These are phyloP conservation scores for Drosophila pseudotalamancana DNA, from an alignment of 2,888 invertebrate genomes.

Conservation along the genomic window DNA sequence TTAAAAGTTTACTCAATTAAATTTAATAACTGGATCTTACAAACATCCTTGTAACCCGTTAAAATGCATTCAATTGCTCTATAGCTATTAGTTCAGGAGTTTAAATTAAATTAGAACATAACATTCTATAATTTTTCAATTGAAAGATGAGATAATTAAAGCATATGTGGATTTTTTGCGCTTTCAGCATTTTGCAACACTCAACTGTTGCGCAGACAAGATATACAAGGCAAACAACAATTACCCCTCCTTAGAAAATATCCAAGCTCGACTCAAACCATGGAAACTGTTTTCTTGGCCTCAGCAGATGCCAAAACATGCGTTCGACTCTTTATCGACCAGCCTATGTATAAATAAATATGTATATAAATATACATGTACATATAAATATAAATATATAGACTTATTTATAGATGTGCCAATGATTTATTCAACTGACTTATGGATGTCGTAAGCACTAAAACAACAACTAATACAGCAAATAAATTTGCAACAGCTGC, in stretches of 20 bases:
- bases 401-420: constrained; percentile 49
- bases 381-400: neutral
- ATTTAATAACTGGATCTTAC: too few species aligned
- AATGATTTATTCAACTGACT: constrained; percentile 72
- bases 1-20: too few species aligned
- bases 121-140: too few species aligned
- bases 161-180: too few species aligned
- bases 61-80: too few species aligned
- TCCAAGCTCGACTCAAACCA: too few species aligned
- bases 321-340: neutral
- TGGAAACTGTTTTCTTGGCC: neutral
- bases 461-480: constrained; percentile 65
- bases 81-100: too few species aligned
- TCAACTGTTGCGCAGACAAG: neutral
- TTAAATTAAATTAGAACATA: too few species aligned
- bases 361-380: neutral
- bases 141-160: too few species aligned
- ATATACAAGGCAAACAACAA: neutral
- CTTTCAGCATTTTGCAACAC: neutral
- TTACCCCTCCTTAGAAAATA: too few species aligned
- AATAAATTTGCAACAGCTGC: constrained; percentile 77
- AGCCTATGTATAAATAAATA: neutral
- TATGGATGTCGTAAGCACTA: constrained; percentile 52
- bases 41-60: too few species aligned
- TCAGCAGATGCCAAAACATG: neutral